Evolutionary conservation across 2,888 invertebrate species (phyloP), one percentile per base, ranked within the genome.

Genomic region (Agrilus cyanescens): DNA sequence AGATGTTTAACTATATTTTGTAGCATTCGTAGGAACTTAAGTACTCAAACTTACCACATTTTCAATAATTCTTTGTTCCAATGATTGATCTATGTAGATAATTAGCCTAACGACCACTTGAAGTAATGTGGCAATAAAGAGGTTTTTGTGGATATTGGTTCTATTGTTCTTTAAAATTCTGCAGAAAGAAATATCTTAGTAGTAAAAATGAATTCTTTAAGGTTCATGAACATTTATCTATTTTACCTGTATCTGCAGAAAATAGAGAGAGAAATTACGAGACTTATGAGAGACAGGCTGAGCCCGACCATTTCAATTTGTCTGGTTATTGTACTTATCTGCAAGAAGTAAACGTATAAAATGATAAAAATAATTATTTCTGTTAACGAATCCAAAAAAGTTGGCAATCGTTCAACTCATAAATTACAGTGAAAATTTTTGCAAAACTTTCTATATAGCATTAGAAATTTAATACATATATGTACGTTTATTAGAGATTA

Each of bases 141-240:
- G 72, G 63, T 86, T 85, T 65, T 82, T 85, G 66, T 87, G 94
- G 52, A 89, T 90, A 54, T 82, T 75, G 0, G 89, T 91, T 38
- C 90, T 74, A 57, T 81, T 82, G 60, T 90, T 91, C 45, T 81
- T 74, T 37, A 93, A 65, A 37, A 80, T 78, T 57, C 86, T 87
- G 66, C 4, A 66, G 63, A 51, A 37, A 33, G 4, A 15, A 29
- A 36, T 25, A 14, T 12, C n/a, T n/a, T n/a, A 8, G 10, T 25
- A 10, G 25, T 8, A 10, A 25, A 25, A 25, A 25, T 25, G 8
- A 2, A 2, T 10, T 10, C 25, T 25, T 25, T 25, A 4, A 25
- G 2, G 10, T 25, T 2, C 10, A 4, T 3, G 25, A 25, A 32
- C n/a, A 4, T 35, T 13, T 8, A 2, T 32, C 13, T 32, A 34